phyloP scores from a whole-genome alignment of 2,888 invertebrate genomes.

The Trilocha varians region DNA sequence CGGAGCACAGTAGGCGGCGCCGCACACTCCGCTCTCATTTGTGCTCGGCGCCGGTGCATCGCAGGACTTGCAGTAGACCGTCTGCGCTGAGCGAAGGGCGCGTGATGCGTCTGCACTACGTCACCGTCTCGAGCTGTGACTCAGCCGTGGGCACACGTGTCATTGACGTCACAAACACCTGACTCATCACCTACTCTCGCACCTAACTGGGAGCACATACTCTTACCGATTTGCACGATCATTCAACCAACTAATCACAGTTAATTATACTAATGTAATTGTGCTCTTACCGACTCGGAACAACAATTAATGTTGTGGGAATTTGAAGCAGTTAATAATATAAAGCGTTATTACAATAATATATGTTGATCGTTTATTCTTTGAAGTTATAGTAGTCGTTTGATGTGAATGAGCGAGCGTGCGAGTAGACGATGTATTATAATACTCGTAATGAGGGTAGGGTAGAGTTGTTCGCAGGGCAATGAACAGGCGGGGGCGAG shows the following conservation, averaged over 20 bases:
- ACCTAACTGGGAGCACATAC: neutral
- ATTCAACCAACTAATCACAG: neutral
- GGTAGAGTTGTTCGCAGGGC: constrained; percentile 28
- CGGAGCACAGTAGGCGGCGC: constrained; percentile 45
- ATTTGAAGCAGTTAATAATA: too few species aligned
- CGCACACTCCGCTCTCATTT: too few species aligned
- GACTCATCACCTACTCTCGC: constrained; percentile 39
- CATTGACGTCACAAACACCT: constrained; percentile 54
- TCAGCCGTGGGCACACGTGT: constrained; percentile 49
- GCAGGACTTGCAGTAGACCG: too few species aligned
- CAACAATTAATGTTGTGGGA: too few species aligned
- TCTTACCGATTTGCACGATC: constrained; percentile 2
- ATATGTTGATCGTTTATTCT: too few species aligned
- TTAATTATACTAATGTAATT: constrained; percentile 7
- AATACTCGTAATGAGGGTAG: constrained; percentile 38
- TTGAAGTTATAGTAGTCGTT: too few species aligned
- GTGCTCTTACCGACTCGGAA: too few species aligned
- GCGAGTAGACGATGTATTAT: constrained; percentile 22
- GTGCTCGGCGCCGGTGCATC: too few species aligned
- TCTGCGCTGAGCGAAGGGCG: constrained; percentile 41
- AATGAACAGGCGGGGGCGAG: constrained; percentile 34
- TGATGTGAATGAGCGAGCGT: constrained; percentile 7
- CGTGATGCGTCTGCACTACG: constrained; percentile 28
- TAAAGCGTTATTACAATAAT: too few species aligned
- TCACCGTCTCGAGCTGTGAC: constrained; percentile 48